Base-by-base conservation (phyloP, 1,140 invertebrate species). In the Archivesica marissinica region DNA sequence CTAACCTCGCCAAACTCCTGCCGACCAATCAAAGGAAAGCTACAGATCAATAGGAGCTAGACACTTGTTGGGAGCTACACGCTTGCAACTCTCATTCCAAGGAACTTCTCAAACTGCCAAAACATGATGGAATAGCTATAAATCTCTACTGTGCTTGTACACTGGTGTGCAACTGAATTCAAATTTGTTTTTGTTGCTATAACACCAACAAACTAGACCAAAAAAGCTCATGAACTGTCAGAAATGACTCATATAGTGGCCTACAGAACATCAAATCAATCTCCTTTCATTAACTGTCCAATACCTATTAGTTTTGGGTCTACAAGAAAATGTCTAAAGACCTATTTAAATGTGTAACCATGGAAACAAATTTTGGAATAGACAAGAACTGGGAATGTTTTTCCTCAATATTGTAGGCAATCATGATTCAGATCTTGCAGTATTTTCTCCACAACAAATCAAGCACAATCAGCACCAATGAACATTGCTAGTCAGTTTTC, bases 301-400 rank as follows among this genome's bases (percentile, higher is more conserved):
- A 66, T 50, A 61, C 20, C 17, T 59, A 79, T 17, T 64, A 64
- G 35, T 64, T 64, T 17, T 66, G 39, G 77, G 28, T 76, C 44
- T 54, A 76, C 52, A 56, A 39, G 28, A 44, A 64, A 79, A 59
- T 35, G 30, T 9, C 39, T 66, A 44, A 47, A 66, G 77, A 79
- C 33, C 35, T 54, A 39, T 79, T 79, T 79, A 39, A 79, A 79
- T 38, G 35, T 64, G 59, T 79, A 50, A 0, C 77, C 77, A 79
- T 79, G 77, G 77, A 23, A 68, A 79, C 77, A 79, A 79, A 79
- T 66, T 79, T 79, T 61, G 61, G 77, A 50, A 54, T 44, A 50
- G 77, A 79, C 54, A 79, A 79, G 61, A 79, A 44, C 56, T 59
- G 33, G 35, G 56, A 47, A 79, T 2, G 39, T 50, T 52, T 64